Conservation (phyloP, 1,140 invertebrate genomes). For the Lepidotrigona ventralis region DNA sequence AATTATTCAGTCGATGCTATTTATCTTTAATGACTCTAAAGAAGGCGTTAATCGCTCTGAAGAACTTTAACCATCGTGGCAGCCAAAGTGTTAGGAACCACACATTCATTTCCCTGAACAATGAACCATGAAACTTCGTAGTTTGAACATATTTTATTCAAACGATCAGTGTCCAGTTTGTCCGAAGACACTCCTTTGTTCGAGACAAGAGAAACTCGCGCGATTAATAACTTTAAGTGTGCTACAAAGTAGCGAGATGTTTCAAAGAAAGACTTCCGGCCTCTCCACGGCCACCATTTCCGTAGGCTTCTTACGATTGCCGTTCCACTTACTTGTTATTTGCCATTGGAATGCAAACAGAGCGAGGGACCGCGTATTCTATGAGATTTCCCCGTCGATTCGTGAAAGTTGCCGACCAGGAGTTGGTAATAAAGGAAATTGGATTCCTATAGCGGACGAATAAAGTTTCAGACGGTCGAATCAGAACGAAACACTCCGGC, state of each 20-base stretch:
- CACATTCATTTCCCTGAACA: neutral
- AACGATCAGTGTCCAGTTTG: neutral
- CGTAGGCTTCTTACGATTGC: neutral
- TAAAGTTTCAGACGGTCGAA: conserved; percentile 24
- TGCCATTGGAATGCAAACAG: conserved; percentile 32
- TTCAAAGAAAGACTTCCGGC: neutral
- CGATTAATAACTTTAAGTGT: too few relatives aligned
- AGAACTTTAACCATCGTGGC: neutral
- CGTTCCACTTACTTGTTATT: conserved; percentile 27
- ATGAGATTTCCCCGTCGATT: conserved; percentile 22
- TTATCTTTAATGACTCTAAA: too few relatives aligned
- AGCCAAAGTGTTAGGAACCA: neutral
- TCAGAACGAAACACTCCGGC: neutral
- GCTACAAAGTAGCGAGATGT: too few relatives aligned
- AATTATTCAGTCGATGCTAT: too few relatives aligned
- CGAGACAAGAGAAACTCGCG: neutral
- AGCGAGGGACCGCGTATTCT: neutral
- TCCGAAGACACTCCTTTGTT: neutral
- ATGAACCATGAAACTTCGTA: neutral
- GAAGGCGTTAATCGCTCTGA: too few relatives aligned
- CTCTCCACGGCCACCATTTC: neutral
- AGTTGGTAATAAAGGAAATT: conserved; percentile 29
- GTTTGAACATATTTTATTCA: neutral
- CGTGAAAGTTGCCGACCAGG: conserved; percentile 14
- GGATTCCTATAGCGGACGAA: conserved; percentile 12